Evolutionary conservation across 30 jellyfish, hydroid and myxozoan genomes (phyloP).

Genomic region (Calvadosia cruxmelitensis): DNA sequence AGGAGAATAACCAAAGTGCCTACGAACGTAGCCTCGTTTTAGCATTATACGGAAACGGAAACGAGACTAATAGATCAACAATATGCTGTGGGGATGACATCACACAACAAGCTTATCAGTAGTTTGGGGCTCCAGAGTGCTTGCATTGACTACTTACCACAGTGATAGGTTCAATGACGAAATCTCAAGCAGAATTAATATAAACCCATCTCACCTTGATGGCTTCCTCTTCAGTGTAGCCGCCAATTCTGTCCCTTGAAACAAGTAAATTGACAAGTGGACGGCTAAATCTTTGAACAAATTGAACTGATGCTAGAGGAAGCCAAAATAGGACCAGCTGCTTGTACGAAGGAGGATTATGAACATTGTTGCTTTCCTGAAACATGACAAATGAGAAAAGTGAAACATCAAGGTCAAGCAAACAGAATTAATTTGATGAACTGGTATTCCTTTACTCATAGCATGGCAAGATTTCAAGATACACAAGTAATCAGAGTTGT

Average conservation of each 20-base stretch:
- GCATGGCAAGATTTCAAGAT: background rate
- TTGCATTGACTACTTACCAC: too few relatives aligned
- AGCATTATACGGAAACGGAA: too few relatives aligned
- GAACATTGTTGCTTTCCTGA: background rate
- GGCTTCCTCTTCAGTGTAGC: conserved; percentile 62
- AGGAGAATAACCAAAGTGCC: too few relatives aligned
- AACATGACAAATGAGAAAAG: background rate
- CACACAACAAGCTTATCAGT: too few relatives aligned
- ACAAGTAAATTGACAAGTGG: conserved; percentile 63
- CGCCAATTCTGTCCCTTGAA: conserved; percentile 59
- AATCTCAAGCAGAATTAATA: too few relatives aligned
- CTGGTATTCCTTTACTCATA: background rate
- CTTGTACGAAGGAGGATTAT: background rate
- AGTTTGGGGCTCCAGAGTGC: too few relatives aligned
- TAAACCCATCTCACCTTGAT: conserved; percentile 47
- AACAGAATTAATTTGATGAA: background rate
- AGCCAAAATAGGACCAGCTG: conserved; percentile 48
- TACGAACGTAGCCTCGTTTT: too few relatives aligned
- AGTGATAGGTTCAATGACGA: too few relatives aligned
- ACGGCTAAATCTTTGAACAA: conserved; percentile 47
- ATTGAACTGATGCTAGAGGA: conserved; percentile 52
- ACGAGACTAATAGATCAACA: too few relatives aligned
- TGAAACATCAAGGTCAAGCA: background rate
- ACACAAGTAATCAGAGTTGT: background rate
- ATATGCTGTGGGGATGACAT: too few relatives aligned